Base-by-base conservation (phyloP, 2,113 vertebrate species). In the Melanotaenia duboulayi region DNA sequence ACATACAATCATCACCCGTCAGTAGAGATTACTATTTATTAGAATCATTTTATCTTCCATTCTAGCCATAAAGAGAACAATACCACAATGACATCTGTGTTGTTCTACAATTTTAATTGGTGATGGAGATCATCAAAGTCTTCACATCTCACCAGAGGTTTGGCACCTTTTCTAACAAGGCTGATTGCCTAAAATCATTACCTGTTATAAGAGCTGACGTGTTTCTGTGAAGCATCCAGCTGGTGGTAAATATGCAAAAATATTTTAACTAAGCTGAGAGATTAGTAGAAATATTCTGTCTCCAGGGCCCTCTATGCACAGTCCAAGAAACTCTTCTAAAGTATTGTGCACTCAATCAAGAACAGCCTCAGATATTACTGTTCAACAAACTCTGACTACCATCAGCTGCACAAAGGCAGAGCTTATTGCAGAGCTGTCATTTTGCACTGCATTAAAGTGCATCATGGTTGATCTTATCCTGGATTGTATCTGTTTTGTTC, bases 91-190 rank as follows among this genome's bases (percentile, higher is more conserved):
- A 78, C 77, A 69, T 82, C 49, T 58, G 58, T 28, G n/a, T 2
- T n/a, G 40, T 51, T n/a, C 28, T n/a, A 40, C n/a, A 3, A 40
- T 35, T 57, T 63, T n/a, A 44, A 23, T 80, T 74, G 22, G 44
- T 55, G 39, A 37, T 65, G 44, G 55, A 61, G 58, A 65, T 84
- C 90, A 89, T 85, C 76, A 84, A 71, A 79, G 77, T 24, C 37
- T 74, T 74, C 22, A 68, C 28, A 62, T 76, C 76, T 73, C 66
- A 72, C 22, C 54, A 73, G 50, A 54, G 62, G 24, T 67, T 73
- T 65, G 64, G 78, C 62, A 66, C 23, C 75, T 44, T 79, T 56
- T 72, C 75, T 63, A 68, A 67, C 69, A 76, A 52, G 52, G 12
- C 59, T 54, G 20, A 19, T 51, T 51, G 67, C 19, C 48, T 16